These are phyloP conservation scores for Leucophenga varia DNA, from an alignment of 1,140 invertebrate species.

Conservation along the genomic window DNA sequence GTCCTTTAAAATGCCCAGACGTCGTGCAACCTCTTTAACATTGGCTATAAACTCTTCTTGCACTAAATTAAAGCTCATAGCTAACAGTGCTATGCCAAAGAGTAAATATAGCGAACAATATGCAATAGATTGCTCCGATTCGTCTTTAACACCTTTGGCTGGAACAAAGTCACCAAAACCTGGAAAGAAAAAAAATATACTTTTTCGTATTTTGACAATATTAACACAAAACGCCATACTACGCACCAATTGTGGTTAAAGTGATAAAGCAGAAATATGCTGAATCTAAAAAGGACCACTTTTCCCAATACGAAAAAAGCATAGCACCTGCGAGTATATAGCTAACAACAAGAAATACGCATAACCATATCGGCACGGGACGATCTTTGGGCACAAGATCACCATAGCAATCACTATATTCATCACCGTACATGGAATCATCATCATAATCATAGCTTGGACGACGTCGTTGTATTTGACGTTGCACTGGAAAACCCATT, in stretches of 20 bases:
- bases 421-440: slow-evolving; percentile 60
- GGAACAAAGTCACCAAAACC: slow-evolving; percentile 93
- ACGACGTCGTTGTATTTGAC: slow-evolving; percentile 55
- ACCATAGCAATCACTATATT: slow-evolving; percentile 57
- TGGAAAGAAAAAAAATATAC: slow-evolving; percentile 23
- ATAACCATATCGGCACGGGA: slow-evolving; percentile 89
- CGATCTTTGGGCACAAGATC: slow-evolving; percentile 47
- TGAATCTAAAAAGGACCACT: slow-evolving; percentile 86
- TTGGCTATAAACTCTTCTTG: slow-evolving; percentile 88
- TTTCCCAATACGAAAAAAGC: slow-evolving; percentile 83
- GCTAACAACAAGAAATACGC: slow-evolving; percentile 82
- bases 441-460: slow-evolving; percentile 45
- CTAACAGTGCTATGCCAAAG: slow-evolving; percentile 93
- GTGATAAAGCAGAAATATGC: slow-evolving; percentile 97
- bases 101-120: slow-evolving; percentile 90
- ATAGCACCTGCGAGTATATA: slow-evolving; percentile 87
- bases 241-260: slow-evolving; percentile 81
- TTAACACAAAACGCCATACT: not conserved
- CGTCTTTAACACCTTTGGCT: slow-evolving; percentile 71
- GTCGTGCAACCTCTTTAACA: slow-evolving; percentile 79
- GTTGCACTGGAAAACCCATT: slow-evolving; percentile 66
- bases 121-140: slow-evolving; percentile 79
- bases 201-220: too few species aligned
- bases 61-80: slow-evolving; percentile 98
- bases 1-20: slow-evolving; percentile 84